These are phyloP conservation scores for Romanogobio albipinnatus DNA, from an alignment of 2,113 vertebrate genomes.

Conservation along the genomic window DNA sequence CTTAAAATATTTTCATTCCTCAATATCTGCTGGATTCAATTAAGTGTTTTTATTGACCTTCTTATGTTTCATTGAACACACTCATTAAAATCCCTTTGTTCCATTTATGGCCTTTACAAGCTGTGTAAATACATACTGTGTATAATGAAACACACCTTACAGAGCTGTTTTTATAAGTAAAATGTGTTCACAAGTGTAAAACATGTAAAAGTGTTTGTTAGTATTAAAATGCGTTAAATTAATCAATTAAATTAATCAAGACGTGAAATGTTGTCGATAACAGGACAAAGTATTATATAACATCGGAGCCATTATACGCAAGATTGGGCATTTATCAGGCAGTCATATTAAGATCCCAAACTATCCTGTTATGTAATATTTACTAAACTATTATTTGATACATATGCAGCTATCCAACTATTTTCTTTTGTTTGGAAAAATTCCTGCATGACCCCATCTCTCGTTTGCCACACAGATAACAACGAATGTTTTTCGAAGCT, in stretches of 20 bases:
- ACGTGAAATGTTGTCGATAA: slow-evolving; percentile 40
- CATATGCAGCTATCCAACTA: slow-evolving; percentile 24
- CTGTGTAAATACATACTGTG: neutral
- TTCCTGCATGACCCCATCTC: slow-evolving; percentile 22
- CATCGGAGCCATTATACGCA: slow-evolving; percentile 47
- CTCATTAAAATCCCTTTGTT: slow-evolving; percentile 80
- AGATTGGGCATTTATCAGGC: slow-evolving; percentile 41
- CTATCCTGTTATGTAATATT: slow-evolving; percentile 49
- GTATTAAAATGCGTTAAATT: slow-evolving; percentile 18
- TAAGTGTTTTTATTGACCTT: slow-evolving; percentile 84
- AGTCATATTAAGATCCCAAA: slow-evolving; percentile 49
- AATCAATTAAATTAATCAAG: slow-evolving; percentile 33
- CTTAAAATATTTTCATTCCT: slow-evolving; percentile 27
- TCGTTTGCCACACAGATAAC: slow-evolving; percentile 19
- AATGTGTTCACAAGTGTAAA: neutral
- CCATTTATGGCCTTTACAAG: slow-evolving; percentile 35
- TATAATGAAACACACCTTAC: slow-evolving; percentile 33
- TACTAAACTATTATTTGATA: slow-evolving; percentile 37
- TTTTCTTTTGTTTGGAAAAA: slow-evolving; percentile 41
- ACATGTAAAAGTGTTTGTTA: slow-evolving; percentile 23
- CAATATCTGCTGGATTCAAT: slow-evolving; percentile 86
- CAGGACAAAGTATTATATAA: slow-evolving; percentile 47
- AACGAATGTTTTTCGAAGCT: slow-evolving; percentile 28
- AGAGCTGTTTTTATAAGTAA: neutral
- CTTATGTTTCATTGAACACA: slow-evolving; percentile 83